phyloP scores from a whole-genome alignment of 1,140 invertebrate species.

The Ostrea edulis region DNA sequence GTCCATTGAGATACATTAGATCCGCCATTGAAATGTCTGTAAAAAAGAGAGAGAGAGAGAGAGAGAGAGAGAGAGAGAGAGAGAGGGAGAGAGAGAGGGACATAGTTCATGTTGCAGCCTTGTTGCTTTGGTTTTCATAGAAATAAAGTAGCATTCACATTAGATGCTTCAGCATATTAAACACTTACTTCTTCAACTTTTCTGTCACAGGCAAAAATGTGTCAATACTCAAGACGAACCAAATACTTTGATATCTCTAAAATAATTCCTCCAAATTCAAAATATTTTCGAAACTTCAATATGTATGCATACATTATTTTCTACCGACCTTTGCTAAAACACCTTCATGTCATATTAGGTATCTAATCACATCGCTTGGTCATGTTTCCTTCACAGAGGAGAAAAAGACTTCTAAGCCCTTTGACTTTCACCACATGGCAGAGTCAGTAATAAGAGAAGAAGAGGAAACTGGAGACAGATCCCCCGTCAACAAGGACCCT shows the following conservation, averaged over 20 bases:
- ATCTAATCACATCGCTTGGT: no score
- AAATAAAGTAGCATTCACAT: background rate
- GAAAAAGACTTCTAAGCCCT: slow-evolving; percentile 50
- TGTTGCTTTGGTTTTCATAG: background rate
- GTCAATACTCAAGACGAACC: background rate
- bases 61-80: no score
- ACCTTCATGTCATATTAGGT: no score
- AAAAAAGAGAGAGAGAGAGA: no score
- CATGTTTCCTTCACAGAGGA: slow-evolving; percentile 49
- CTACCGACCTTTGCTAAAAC: no score
- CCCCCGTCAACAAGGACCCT: slow-evolving; percentile 50
- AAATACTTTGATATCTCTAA: background rate
- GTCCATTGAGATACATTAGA: background rate
- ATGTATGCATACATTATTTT: no score
- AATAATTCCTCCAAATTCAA: background rate
- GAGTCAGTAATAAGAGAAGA: slow-evolving; percentile 56
- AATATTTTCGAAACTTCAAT: no score
- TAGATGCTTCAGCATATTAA: background rate
- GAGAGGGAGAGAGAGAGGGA: no score
- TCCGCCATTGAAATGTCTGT: background rate
- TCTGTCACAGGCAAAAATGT: no score
- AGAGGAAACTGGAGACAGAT: slow-evolving; percentile 43
- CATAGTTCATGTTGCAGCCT: background rate
- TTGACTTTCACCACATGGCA: slow-evolving; percentile 66
- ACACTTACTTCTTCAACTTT: no score